Evolutionary conservation across 1,140 invertebrate genomes (phyloP).

Genomic region (Ceratosolen fusciceps): DNA sequence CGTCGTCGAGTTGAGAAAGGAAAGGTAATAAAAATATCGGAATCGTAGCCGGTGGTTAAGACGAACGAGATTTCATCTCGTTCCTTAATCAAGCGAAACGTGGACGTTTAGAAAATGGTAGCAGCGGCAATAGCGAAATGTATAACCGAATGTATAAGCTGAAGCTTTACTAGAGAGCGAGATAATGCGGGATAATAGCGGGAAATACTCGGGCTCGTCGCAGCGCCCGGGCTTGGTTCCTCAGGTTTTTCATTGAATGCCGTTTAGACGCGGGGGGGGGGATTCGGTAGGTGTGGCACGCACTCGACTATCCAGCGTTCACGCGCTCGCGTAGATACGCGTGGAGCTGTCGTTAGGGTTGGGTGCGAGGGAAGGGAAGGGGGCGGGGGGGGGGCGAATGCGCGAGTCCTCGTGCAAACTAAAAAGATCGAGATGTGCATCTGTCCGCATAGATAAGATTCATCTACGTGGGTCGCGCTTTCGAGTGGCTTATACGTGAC

Average conservation of each 20-base stretch:
- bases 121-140: neutral
- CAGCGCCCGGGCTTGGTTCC: too few species aligned
- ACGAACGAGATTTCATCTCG: neutral
- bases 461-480: neutral
- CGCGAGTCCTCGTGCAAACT: conserved; percentile 8
- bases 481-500: neutral
- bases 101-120: neutral
- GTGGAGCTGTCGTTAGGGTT: neutral
- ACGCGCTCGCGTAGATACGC: neutral
- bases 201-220: too few species aligned
- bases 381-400: neutral
- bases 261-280: too few species aligned
- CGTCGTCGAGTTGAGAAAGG: neutral
- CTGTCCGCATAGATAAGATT: conserved; percentile 31
- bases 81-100: neutral
- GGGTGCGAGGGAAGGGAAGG: too few species aligned
- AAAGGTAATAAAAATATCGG: neutral
- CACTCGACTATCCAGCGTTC: neutral
- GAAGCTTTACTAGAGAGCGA: too few species aligned
- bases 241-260: too few species aligned
- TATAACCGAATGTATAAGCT: too few species aligned
- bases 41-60: neutral
- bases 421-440: conserved; percentile 37
- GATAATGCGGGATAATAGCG: too few species aligned
- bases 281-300: too few species aligned